Percentiles rank a stretch among this genome's conserved stretches.
phyloP scores from a whole-genome alignment of 2,797 vertebrate species.

The Ammospiza maritima region DNA sequence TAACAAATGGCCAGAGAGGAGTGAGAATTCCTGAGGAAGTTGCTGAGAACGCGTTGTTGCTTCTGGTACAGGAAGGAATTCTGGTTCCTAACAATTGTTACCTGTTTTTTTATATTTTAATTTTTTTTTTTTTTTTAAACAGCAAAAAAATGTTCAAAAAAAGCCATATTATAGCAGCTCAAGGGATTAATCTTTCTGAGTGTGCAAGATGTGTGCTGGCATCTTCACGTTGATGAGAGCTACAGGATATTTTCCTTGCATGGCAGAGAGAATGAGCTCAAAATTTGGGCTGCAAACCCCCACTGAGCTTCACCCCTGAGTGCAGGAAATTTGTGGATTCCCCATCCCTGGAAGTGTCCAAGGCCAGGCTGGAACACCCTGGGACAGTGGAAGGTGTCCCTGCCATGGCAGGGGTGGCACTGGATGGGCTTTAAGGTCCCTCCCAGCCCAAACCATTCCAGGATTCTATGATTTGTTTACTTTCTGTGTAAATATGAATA shows the following conservation, averaged over 20 bases:
- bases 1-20: slow-evolving; percentile 65
- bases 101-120: background rate
- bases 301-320: accelerated
- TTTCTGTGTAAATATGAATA: background rate
- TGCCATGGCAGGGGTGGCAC: too few species aligned
- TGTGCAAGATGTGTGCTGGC: background rate
- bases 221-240: background rate
- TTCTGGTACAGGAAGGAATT: slow-evolving; percentile 65
- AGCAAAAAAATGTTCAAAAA: background rate
- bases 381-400: too few species aligned
- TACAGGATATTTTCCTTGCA: background rate
- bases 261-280: background rate
- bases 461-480: too few species aligned
- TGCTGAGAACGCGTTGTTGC: slow-evolving; percentile 59
- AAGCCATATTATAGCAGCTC: background rate
- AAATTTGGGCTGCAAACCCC: background rate
- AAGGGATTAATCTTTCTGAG: background rate
- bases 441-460: too few species aligned
- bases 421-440: too few species aligned
- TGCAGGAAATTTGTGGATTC: background rate
- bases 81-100: slow-evolving; percentile 40
- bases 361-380: too few species aligned
- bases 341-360: too few species aligned
- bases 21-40: slow-evolving; percentile 72
- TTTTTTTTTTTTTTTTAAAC: background rate